phyloP scores from a whole-genome alignment of 1,140 invertebrate species.

The Drosophila murphyi region DNA sequence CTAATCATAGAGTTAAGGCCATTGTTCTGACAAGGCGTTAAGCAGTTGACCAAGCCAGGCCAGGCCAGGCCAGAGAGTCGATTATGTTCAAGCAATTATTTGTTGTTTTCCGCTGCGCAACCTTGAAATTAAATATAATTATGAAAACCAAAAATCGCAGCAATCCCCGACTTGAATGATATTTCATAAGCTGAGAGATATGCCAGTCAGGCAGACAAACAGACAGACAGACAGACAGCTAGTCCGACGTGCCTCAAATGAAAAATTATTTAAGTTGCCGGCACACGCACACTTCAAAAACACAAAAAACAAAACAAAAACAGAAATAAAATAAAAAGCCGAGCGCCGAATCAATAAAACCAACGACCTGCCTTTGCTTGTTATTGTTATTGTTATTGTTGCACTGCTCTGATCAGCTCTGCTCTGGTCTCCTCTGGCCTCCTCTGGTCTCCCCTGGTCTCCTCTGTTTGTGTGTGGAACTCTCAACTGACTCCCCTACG shows the following conservation, averaged over 20 bases:
- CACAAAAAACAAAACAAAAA: slow-evolving; percentile 12
- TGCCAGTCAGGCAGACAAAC: slow-evolving; percentile 4
- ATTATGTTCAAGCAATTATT: slow-evolving; percentile 68
- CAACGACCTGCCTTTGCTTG: slow-evolving; percentile 48
- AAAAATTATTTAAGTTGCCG: slow-evolving; percentile 77
- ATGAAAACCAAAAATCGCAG: slow-evolving; percentile 62
- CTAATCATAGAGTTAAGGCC: slow-evolving; percentile 55
- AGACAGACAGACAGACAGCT: slow-evolving; percentile 3
- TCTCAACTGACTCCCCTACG: slow-evolving; percentile 44
- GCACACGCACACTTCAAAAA: slow-evolving; percentile 70
- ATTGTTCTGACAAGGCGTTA: slow-evolving; percentile 79
- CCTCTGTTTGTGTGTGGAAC: slow-evolving; percentile 14
- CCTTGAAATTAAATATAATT: slow-evolving; percentile 83
- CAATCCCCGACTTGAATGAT: slow-evolving; percentile 61
- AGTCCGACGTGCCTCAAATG: slow-evolving; percentile 70
- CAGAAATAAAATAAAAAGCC: slow-evolving; percentile 21
- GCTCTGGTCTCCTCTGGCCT: too few relatives aligned
- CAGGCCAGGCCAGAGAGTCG: slow-evolving; percentile 11
- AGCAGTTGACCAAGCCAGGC: slow-evolving; percentile 56
- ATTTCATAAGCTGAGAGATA: slow-evolving; percentile 66
- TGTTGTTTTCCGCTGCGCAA: slow-evolving; percentile 69
- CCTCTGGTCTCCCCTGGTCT: too few relatives aligned
- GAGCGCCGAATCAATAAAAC: slow-evolving; percentile 78
- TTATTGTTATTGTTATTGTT: neutral
- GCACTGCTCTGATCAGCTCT: too few relatives aligned